Evolutionary conservation across 30 jellyfish, hydroid and myxozoan species (phyloP).

Genomic region (Chrysaora quinquecirrha): DNA sequence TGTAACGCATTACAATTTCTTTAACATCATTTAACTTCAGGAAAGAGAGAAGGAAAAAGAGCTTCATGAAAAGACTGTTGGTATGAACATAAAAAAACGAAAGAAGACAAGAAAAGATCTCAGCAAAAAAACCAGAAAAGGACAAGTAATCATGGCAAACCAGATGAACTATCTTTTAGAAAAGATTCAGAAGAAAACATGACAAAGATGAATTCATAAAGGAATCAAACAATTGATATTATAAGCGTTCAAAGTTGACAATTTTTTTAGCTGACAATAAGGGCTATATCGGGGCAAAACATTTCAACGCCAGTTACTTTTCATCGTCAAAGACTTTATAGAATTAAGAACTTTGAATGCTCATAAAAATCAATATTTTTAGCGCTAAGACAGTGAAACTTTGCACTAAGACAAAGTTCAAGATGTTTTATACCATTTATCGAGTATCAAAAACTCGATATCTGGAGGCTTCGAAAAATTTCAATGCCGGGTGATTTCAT

Average conservation of each 20-base stretch:
- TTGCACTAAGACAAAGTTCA: too few species aligned
- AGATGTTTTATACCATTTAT: too few species aligned
- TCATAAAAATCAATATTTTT: too few species aligned
- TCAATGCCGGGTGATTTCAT: too few species aligned
- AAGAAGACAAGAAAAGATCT: conserved; percentile 51
- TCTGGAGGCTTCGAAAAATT: too few species aligned
- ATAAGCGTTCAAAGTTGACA: not conserved
- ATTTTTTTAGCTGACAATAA: too few species aligned
- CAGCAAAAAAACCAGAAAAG: conserved; percentile 69
- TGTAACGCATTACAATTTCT: not conserved
- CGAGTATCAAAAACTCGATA: too few species aligned
- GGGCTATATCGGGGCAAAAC: not conserved
- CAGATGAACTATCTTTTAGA: conserved; percentile 60
- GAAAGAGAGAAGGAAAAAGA: conserved; percentile 65
- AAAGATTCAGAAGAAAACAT: conserved; percentile 22
- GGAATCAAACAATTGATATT: not conserved
- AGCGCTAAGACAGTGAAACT: too few species aligned
- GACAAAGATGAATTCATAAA: not conserved
- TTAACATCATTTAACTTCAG: too few species aligned
- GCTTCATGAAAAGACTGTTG: conserved; percentile 40
- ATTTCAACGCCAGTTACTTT: not conserved
- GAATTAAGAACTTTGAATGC: too few species aligned
- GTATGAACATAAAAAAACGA: conserved; percentile 65
- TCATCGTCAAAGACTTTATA: too few species aligned
- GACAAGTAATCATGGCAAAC: conserved; percentile 86